These are phyloP conservation scores for Recurvirostra avosetta DNA, from an alignment of 2,113 vertebrate genomes.

Conservation along the genomic window DNA sequence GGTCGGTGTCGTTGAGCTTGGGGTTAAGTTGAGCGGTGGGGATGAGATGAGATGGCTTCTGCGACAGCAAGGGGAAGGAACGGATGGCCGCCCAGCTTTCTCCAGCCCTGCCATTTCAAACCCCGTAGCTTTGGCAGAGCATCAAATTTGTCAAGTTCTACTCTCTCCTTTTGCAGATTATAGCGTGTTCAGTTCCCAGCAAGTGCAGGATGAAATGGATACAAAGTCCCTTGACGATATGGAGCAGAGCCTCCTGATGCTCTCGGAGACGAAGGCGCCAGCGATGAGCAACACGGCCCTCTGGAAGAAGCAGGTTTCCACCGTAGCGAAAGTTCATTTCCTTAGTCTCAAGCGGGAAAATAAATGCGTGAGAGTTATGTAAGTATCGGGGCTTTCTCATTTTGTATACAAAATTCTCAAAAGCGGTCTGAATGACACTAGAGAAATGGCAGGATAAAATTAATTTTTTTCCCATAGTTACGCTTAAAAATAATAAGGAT, in stretches of 20 bases:
- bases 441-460: background rate
- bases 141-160: rapidly evolving
- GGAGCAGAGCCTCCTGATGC: conserved; percentile 87
- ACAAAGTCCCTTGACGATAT: conserved; percentile 78
- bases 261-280: conserved; percentile 77
- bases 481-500: rapidly evolving
- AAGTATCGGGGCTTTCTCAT: conserved; percentile 20
- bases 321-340: conserved; percentile 87
- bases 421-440: background rate
- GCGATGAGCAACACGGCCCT: conserved; percentile 73
- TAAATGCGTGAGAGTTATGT: conserved; percentile 81
- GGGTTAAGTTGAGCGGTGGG: background rate
- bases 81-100: background rate
- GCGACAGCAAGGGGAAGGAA: background rate
- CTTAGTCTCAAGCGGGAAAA: conserved; percentile 86
- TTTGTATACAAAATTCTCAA: rapidly evolving
- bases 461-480: background rate
- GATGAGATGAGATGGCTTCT: background rate
- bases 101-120: background rate
- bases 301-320: conserved; percentile 90
- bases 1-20: background rate
- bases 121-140: background rate
- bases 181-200: conserved; percentile 87
- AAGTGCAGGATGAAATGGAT: conserved; percentile 80
- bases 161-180: conserved; percentile 79